phyloP scores from a whole-genome alignment of 1,140 invertebrate genomes.

The Plutomurus gul region DNA sequence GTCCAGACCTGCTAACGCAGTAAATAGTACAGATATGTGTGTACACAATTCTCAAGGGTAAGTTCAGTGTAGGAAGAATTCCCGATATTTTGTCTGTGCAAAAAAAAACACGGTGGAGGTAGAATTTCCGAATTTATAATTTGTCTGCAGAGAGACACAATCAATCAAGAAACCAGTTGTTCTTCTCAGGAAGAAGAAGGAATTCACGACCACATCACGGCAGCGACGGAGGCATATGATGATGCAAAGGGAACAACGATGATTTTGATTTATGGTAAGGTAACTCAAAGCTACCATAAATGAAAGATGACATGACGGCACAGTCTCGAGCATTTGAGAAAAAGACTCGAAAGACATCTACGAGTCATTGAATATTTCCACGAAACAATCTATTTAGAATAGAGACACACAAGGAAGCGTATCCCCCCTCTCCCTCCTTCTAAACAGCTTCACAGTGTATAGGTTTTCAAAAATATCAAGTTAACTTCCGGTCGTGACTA shows the following conservation, averaged over 20 bases:
- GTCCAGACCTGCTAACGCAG: too few species aligned
- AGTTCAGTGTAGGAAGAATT: too few species aligned
- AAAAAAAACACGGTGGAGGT: too few species aligned
- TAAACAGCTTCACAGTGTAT: slow-evolving; percentile 6
- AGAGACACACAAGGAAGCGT: background rate
- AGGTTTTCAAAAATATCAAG: slow-evolving; percentile 42
- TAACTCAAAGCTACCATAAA: background rate
- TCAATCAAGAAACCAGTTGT: background rate
- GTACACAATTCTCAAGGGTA: too few species aligned
- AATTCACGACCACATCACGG: background rate
- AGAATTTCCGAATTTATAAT: too few species aligned
- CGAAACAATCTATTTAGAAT: background rate
- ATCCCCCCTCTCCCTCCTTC: background rate
- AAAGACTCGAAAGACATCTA: background rate
- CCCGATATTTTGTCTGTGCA: too few species aligned
- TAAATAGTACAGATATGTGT: too few species aligned
- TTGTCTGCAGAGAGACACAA: background rate
- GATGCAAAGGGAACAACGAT: background rate
- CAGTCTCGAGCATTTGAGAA: background rate
- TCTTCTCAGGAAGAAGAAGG: background rate
- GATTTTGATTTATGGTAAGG: slow-evolving; percentile 20
- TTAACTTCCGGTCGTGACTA: slow-evolving; percentile 40
- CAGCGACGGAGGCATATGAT: background rate
- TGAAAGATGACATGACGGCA: slow-evolving; percentile 12
- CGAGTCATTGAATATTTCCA: background rate